Evolutionary conservation across 2,113 vertebrate genomes (phyloP).

Genomic region (Peromyscus californicus): DNA sequence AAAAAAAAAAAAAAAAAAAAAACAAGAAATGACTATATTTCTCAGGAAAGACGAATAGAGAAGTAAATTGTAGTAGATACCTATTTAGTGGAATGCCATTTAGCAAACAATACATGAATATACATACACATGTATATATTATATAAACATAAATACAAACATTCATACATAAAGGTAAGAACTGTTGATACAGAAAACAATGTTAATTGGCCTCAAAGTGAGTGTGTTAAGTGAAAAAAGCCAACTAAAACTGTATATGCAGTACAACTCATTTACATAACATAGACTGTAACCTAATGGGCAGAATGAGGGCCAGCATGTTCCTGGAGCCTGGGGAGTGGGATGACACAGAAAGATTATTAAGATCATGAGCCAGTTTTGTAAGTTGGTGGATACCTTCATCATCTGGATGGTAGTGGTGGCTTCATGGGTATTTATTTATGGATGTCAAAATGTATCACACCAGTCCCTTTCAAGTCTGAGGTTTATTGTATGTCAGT

Average conservation of each 20-base stretch:
- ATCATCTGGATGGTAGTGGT: neutral
- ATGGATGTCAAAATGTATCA: constrained; percentile 13
- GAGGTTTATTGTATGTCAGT: neutral
- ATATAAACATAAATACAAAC: neutral
- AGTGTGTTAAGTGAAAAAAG: neutral
- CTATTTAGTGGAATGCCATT: neutral
- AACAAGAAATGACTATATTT: constrained; percentile 11
- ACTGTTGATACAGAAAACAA: neutral
- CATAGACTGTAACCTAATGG: neutral
- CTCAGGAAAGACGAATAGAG: neutral
- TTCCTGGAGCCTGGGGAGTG: neutral
- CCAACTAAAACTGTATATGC: neutral
- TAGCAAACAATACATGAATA: neutral
- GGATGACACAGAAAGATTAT: neutral
- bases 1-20: too few species aligned
- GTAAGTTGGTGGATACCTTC: neutral
- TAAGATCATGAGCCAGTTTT: neutral
- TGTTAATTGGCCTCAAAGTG: neutral
- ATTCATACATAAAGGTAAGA: neutral
- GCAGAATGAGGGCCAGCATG: neutral
- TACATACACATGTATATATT: neutral
- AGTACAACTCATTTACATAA: neutral
- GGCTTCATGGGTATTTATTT: neutral
- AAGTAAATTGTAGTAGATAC: neutral
- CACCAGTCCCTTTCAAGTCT: neutral